A percentile compares a stretch with the other conserved stretches of the same genome.
phyloP scores from a whole-genome alignment of 1,140 invertebrate species.

The Macrocentrus cingulum region DNA sequence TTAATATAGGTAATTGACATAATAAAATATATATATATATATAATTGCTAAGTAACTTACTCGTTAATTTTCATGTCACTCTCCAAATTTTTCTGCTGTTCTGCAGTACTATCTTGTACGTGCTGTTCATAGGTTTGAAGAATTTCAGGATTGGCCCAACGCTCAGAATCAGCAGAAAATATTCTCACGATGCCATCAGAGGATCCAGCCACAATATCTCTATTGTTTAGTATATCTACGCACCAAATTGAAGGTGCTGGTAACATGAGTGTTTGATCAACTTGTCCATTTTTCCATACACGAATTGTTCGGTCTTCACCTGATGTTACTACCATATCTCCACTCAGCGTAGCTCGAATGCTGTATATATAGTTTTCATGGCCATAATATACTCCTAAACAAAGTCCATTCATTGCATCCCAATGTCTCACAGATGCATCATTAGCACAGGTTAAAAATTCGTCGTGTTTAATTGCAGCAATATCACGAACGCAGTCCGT shows the following conservation, averaged over 20 bases:
- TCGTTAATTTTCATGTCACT: conserved; percentile 78
- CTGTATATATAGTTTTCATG: conserved; percentile 81
- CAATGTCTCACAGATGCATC: conserved; percentile 84
- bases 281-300: conserved; percentile 75
- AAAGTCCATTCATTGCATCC: conserved; percentile 74
- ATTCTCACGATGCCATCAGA: conserved; percentile 87
- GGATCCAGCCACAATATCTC: conserved; percentile 86
- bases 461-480: conserved; percentile 65
- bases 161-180: conserved; percentile 72
- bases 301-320: conserved; percentile 88
- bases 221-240: conserved; percentile 77
- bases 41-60: conserved; percentile 59
- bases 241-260: conserved; percentile 90
- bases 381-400: conserved; percentile 75
- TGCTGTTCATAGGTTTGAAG: conserved; percentile 73
- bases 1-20: no score
- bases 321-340: conserved; percentile 65
- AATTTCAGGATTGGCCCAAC: conserved; percentile 67
- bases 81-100: conserved; percentile 70
- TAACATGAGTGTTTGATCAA: conserved; percentile 73
- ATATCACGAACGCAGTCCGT: conserved; percentile 88
- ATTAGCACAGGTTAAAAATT: conserved; percentile 88
- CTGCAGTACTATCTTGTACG: conserved; percentile 65
- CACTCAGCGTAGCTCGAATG: conserved; percentile 46
- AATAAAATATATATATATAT: no score